These are phyloP conservation scores for Artibeus lituratus DNA, from an alignment of 2,797 vertebrate genomes.

Conservation along the genomic window DNA sequence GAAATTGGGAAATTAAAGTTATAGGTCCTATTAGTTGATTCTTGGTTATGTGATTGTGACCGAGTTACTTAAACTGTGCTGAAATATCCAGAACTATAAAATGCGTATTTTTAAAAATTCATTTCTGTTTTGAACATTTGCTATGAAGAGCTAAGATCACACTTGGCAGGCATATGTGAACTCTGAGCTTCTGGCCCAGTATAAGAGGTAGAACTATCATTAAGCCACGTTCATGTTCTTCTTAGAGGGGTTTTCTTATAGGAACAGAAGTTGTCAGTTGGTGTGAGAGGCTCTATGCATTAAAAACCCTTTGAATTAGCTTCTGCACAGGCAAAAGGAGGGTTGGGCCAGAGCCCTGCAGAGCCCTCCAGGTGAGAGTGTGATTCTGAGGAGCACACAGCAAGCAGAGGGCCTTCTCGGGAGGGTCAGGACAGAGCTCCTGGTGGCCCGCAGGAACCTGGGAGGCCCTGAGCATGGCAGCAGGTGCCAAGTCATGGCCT, in stretches of 20 bases:
- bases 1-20: background rate
- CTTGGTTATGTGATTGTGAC: background rate
- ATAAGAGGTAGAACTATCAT: background rate
- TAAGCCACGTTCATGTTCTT: background rate
- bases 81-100: background rate
- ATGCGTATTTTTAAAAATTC: background rate
- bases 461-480: background rate
- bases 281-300: background rate
- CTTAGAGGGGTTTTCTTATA: background rate
- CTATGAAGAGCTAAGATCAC: background rate
- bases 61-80: background rate
- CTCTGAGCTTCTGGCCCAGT: rapidly evolving
- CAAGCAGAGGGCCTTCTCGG: background rate
- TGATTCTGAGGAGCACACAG: background rate
- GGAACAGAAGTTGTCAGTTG: background rate
- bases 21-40: background rate
- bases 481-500: background rate
- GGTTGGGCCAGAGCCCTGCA: background rate
- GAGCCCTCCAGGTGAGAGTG: background rate
- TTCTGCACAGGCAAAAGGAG: background rate
- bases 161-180: background rate
- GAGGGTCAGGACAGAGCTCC: background rate
- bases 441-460: rapidly evolving
- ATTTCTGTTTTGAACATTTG: background rate
- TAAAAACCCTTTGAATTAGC: background rate